These are phyloP conservation scores for Torymus aiolomorphi DNA, from an alignment of 2,888 invertebrate species.

Conservation along the genomic window DNA sequence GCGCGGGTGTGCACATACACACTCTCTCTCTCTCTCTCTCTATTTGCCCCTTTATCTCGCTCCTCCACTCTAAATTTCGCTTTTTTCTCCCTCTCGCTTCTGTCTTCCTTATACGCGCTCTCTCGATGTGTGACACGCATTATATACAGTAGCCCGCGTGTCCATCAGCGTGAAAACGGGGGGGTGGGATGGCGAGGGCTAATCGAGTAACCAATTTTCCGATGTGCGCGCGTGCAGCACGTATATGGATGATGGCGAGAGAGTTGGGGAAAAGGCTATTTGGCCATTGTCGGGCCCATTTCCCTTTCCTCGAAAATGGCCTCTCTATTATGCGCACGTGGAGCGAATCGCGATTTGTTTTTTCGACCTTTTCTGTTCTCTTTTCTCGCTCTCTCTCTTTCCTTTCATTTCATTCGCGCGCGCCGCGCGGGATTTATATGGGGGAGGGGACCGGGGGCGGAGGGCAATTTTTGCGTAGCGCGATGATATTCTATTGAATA, in stretches of 20 bases:
- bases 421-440: not conserved
- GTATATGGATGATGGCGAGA: conserved; percentile 49
- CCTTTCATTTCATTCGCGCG: conserved; percentile 36
- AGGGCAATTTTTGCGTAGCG: conserved; percentile 24
- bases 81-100: too few relatives aligned
- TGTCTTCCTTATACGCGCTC: too few relatives aligned
- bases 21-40: not conserved
- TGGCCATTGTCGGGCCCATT: conserved; percentile 49
- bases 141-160: not conserved
- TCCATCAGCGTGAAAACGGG: conserved; percentile 53
- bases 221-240: conserved; percentile 59
- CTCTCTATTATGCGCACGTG: conserved; percentile 34
- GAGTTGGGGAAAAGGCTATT: conserved; percentile 62
- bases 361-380: conserved; percentile 4
- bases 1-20: not conserved
- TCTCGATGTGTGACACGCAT: too few relatives aligned
- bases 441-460: too few relatives aligned
- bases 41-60: not conserved
- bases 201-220: conserved; percentile 73
- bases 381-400: not conserved
- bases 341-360: conserved; percentile 12
- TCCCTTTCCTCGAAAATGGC: conserved; percentile 28
- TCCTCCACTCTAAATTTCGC: too few relatives aligned
- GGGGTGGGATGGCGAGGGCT: conserved; percentile 70
- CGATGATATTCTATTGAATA: conserved; percentile 32